Conservation (phyloP, 53 echinoderm and acorn worm genomes). For the Antedon mediterranea region DNA sequence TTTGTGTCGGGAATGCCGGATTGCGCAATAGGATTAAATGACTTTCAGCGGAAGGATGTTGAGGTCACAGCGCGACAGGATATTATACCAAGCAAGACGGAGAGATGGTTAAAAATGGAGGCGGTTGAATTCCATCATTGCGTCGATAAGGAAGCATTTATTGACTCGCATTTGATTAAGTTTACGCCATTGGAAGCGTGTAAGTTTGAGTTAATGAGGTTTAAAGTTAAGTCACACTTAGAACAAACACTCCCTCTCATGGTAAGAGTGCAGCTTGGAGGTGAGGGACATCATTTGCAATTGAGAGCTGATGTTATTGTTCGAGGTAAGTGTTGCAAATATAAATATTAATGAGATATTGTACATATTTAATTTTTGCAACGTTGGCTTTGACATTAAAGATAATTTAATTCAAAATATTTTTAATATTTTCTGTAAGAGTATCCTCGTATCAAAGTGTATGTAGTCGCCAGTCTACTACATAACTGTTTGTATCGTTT, state of each 20-base stretch:
- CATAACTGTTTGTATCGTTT: no score
- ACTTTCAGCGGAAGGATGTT: slow-evolving; percentile 50
- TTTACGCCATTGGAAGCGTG: slow-evolving; percentile 78
- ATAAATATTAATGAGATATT: no score
- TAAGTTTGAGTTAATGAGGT: slow-evolving; percentile 61
- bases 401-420: no score
- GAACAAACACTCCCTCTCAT: slow-evolving; percentile 50
- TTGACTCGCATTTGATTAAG: slow-evolving; percentile 61
- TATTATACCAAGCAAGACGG: slow-evolving; percentile 74
- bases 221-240: slow-evolving; percentile 35
- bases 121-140: slow-evolving; percentile 71
- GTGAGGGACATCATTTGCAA: slow-evolving; percentile 66
- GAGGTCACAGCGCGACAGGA: slow-evolving; percentile 66
- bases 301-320: slow-evolving; percentile 67
- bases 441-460: no score
- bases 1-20: slow-evolving; percentile 81
- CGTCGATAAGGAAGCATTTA: slow-evolving; percentile 68
- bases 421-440: no score
- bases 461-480: no score
- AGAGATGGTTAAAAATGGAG: slow-evolving; percentile 74
- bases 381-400: no score
- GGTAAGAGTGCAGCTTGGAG: slow-evolving; percentile 54
- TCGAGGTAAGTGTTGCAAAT: slow-evolving; percentile 76
- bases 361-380: no score
- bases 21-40: slow-evolving; percentile 78